Conservation (phyloP, 2,113 vertebrate species). For the Malurus cyaneus region DNA sequence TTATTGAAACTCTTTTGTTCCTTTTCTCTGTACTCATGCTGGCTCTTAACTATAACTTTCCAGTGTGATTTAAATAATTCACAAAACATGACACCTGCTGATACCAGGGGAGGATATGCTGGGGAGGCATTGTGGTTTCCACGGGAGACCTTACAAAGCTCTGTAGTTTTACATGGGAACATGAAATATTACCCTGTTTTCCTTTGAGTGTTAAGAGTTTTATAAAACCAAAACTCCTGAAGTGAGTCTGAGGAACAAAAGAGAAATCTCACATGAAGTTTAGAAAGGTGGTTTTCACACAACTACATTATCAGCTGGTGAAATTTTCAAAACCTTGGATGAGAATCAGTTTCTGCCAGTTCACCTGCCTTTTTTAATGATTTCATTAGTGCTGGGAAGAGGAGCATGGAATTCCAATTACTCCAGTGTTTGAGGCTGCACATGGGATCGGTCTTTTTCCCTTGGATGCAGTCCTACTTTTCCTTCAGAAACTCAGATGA, state of each 20-base stretch:
- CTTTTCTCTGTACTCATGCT: neutral
- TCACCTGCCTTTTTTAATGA: neutral
- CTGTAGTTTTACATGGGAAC: constrained; percentile 2
- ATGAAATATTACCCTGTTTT: constrained; percentile 16
- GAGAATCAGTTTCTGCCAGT: neutral
- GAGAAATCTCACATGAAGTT: neutral
- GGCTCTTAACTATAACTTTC: constrained; percentile 21
- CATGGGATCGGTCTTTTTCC: accelerated
- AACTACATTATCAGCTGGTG: neutral
- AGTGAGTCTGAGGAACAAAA: neutral
- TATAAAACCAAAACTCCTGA: neutral
- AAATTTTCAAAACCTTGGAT: neutral
- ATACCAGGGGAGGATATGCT: neutral
- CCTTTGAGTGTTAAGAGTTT: neutral
- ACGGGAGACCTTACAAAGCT: constrained; percentile 21
- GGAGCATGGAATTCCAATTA: neutral
- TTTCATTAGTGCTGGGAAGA: neutral
- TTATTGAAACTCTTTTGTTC: constrained; percentile 6
- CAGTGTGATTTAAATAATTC: constrained; percentile 1
- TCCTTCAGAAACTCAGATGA: neutral
- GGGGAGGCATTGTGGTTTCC: neutral
- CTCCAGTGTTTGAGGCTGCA: neutral
- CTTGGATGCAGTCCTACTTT: neutral
- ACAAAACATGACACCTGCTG: constrained; percentile 43
- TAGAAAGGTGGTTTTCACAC: neutral